These are phyloP conservation scores for Pachycephala philippinensis DNA, from an alignment of 2,113 vertebrate genomes.

Conservation along the genomic window DNA sequence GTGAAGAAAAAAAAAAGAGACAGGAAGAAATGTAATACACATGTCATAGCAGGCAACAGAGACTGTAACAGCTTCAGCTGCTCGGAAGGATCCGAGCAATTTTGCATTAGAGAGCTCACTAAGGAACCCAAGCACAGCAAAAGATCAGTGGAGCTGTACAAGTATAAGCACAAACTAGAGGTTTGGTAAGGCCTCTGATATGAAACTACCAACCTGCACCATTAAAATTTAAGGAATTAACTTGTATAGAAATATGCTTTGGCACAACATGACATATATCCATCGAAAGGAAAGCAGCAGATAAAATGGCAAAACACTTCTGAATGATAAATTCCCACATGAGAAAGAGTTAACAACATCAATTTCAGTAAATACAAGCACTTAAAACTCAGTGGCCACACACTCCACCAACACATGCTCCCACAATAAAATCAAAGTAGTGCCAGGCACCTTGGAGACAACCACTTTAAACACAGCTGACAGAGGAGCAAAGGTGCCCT, in stretches of 20 bases:
- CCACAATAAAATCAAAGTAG: not conserved
- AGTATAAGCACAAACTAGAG: not conserved
- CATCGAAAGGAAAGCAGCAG: not conserved
- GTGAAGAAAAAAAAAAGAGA: not conserved
- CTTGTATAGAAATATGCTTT: not conserved
- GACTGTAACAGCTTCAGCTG: constrained; percentile 36
- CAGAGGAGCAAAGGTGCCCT: not conserved
- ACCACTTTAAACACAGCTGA: not conserved
- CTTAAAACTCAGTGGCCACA: not conserved
- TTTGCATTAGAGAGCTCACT: constrained; percentile 31
- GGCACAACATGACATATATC: not conserved
- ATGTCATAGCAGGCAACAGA: constrained; percentile 49
- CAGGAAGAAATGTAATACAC: constrained; percentile 59
- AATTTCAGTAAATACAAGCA: not conserved
- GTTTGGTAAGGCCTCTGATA: constrained; percentile 25
- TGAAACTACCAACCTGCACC: not conserved
- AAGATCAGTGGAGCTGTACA: not conserved
- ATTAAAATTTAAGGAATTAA: not conserved
- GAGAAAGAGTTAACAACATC: not conserved
- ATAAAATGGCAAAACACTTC: not conserved
- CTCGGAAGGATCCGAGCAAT: not conserved
- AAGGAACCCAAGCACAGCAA: constrained; percentile 23
- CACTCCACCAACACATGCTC: not conserved
- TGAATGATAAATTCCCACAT: not conserved
- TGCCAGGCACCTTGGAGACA: not conserved